Percentiles rank a stretch among this genome's conserved stretches.
Conservation (phyloP, 2,888 invertebrate species). For the Eristalinus aeneus region DNA sequence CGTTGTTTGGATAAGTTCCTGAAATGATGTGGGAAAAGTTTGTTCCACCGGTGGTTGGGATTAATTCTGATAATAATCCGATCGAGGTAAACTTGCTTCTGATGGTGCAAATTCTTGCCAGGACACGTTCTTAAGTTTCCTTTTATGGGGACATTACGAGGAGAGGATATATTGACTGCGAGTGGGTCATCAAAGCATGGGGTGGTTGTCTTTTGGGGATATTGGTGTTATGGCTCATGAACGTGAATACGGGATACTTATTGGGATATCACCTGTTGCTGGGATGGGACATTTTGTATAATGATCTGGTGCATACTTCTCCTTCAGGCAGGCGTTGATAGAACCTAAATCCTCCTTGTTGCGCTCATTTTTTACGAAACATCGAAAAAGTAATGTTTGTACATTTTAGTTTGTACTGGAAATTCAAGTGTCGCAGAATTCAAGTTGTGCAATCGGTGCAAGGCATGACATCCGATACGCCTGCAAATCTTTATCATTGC, state of each 20-base stretch:
- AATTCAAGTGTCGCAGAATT: too few relatives aligned
- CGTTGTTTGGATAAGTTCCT: conserved; percentile 43
- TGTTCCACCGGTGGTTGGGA: conserved; percentile 6
- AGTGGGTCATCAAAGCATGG: background rate
- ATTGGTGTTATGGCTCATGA: background rate
- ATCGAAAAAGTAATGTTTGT: too few relatives aligned
- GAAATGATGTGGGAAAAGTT: conserved; percentile 28
- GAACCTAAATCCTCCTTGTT: too few relatives aligned
- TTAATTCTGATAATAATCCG: conserved; percentile 8
- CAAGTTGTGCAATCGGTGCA: too few relatives aligned
- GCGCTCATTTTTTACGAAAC: too few relatives aligned
- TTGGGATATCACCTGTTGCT: background rate
- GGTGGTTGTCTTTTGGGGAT: background rate
- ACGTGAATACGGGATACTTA: background rate
- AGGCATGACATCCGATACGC: too few relatives aligned
- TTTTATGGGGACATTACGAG: background rate
- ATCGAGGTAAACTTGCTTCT: background rate
- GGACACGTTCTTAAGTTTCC: background rate
- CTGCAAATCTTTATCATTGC: too few relatives aligned
- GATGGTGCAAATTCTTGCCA: background rate
- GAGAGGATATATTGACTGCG: background rate
- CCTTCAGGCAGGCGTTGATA: too few relatives aligned
- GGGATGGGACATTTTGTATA: background rate
- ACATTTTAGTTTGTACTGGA: too few relatives aligned
- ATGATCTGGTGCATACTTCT: too few relatives aligned